Conservation (phyloP, 2,888 invertebrate species). For the Pachymerium ferrugineum region DNA sequence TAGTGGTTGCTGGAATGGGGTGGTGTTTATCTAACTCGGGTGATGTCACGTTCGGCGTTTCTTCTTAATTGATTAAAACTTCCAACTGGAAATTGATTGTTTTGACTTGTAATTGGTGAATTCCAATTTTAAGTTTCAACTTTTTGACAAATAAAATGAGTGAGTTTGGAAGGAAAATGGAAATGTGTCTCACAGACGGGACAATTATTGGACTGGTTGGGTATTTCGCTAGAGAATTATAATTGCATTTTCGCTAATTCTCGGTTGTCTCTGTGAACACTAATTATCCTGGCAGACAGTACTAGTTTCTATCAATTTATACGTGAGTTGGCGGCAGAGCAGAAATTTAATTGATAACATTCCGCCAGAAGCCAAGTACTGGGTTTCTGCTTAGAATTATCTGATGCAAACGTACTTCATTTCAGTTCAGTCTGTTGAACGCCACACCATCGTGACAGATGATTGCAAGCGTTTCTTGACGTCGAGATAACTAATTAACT, state of each 20-base stretch:
- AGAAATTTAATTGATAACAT: constrained; percentile 25
- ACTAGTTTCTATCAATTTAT: constrained; percentile 19
- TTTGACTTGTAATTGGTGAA: background rate
- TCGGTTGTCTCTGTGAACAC: constrained; percentile 10
- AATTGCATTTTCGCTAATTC: constrained; percentile 27
- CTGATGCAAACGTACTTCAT: background rate
- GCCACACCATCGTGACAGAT: constrained; percentile 11
- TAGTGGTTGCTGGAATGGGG: too few relatives aligned
- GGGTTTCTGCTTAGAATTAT: constrained; percentile 12
- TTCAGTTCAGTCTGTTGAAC: background rate
- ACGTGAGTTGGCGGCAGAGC: constrained; percentile 20
- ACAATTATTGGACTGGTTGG: constrained; percentile 15
- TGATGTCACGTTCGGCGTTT: too few relatives aligned
- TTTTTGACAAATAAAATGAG: background rate
- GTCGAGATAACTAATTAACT: constrained; percentile 25
- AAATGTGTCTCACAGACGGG: constrained; percentile 9
- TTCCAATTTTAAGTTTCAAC: too few relatives aligned
- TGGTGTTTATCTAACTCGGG: too few relatives aligned
- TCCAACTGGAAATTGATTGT: too few relatives aligned
- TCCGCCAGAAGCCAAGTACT: constrained; percentile 4
- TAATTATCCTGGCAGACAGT: constrained; percentile 10
- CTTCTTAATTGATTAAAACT: too few relatives aligned
- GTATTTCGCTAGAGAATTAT: constrained; percentile 23
- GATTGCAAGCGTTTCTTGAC: background rate
- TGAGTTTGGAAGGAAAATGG: background rate